A percentile compares a stretch with the other conserved stretches of the same genome.
Conservation (phyloP, 1,140 invertebrate species). For the Drosophila nikananu region DNA sequence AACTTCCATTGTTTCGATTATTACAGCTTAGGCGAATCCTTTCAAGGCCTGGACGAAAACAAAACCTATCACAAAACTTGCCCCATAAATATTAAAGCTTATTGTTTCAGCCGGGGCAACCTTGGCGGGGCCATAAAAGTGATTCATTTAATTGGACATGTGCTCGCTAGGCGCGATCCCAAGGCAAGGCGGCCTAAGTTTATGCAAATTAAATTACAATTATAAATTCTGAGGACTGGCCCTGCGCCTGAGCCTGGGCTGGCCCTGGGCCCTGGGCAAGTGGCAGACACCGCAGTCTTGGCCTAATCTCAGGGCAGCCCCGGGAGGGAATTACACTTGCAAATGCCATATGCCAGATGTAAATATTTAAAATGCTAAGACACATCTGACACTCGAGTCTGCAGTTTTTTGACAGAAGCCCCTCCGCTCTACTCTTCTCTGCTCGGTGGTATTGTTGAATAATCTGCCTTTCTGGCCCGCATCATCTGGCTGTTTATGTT, state of each 20-base stretch:
- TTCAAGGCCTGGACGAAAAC: slow-evolving; percentile 15
- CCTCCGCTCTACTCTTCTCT: slow-evolving; percentile 3
- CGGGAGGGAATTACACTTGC: slow-evolving; percentile 47
- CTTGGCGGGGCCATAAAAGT: slow-evolving; percentile 59
- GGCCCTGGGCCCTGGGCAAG: slow-evolving; percentile 37
- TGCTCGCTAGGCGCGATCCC: slow-evolving; percentile 21
- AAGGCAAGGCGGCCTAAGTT: slow-evolving; percentile 44
- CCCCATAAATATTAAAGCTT: slow-evolving; percentile 73
- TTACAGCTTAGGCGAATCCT: slow-evolving; percentile 40
- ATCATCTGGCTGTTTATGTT: slow-evolving; percentile 21
- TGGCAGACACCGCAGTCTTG: slow-evolving; percentile 23
- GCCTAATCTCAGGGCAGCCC: slow-evolving; percentile 38
- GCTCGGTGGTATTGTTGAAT: slow-evolving; percentile 47
- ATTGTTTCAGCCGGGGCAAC: slow-evolving; percentile 45
- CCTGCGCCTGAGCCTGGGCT: slow-evolving; percentile 7
- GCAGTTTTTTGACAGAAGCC: slow-evolving; percentile 46
- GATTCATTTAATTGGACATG: slow-evolving; percentile 66
- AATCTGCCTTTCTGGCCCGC: slow-evolving; percentile 22
- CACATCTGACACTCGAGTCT: slow-evolving; percentile 50
- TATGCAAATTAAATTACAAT: slow-evolving; percentile 82
- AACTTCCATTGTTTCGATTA: slow-evolving; percentile 50
- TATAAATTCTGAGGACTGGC: slow-evolving; percentile 65
- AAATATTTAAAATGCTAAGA: slow-evolving; percentile 74
- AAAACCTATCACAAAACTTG: slow-evolving; percentile 51
- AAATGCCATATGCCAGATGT: slow-evolving; percentile 61